Conservation (phyloP, 2,797 vertebrate genomes). For the Paratrypauchen microcephalus region DNA sequence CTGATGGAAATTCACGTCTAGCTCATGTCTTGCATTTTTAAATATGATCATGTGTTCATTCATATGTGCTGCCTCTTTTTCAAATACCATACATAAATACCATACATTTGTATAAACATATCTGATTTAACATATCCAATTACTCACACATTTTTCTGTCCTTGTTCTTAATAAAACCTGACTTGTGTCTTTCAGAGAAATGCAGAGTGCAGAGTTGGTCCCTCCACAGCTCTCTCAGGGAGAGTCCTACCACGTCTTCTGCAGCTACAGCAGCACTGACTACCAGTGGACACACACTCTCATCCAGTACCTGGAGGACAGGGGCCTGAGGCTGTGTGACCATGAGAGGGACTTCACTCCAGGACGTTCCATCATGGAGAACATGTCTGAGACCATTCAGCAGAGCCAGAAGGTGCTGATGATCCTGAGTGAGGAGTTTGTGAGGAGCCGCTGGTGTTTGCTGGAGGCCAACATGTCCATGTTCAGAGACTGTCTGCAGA, state of each 20-base stretch:
- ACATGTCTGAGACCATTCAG: constrained; percentile 67
- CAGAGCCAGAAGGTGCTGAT: constrained; percentile 73
- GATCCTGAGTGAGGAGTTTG: constrained; percentile 69
- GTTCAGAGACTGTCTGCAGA: constrained; percentile 64
- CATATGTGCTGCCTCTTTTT: no score
- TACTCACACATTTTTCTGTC: neutral
- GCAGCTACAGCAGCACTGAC: constrained; percentile 4
- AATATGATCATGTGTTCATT: no score
- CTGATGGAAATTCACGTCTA: no score
- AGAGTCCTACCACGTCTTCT: constrained; percentile 2
- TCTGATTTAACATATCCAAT: no score
- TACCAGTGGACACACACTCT: neutral
- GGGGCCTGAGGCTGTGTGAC: constrained; percentile 54
- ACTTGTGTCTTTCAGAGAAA: neutral
- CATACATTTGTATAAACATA: no score
- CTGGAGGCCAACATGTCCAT: constrained; percentile 73
- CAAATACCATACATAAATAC: no score
- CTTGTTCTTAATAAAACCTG: neutral
- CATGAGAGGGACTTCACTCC: constrained; percentile 68
- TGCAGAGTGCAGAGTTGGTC: neutral
- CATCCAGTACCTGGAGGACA: constrained; percentile 44
- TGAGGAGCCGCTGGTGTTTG: constrained; percentile 73
- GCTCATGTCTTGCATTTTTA: no score
- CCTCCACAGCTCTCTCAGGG: neutral
- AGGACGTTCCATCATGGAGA: constrained; percentile 66